Evolutionary conservation across 2,797 vertebrate genomes (phyloP).

Genomic region (Gambusia yucatana): DNA sequence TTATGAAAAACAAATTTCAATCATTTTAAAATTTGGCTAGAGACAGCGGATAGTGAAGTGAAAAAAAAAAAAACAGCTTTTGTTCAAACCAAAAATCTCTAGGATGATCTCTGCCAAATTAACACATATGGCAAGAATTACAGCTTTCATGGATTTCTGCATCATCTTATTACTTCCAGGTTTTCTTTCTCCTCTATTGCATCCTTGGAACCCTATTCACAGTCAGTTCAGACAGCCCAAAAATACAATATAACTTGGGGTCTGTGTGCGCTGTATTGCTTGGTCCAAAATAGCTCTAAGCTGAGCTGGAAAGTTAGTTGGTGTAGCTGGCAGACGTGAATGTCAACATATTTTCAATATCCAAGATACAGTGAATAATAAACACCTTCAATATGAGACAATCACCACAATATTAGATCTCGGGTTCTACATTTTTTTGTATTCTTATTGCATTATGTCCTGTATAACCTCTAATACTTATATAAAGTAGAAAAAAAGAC

Average conservation of each 20-base stretch:
- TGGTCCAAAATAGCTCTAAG: constrained; percentile 20
- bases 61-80: not conserved
- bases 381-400: constrained; percentile 15
- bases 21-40: not conserved
- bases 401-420: constrained; percentile 5
- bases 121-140: not conserved
- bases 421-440: not conserved
- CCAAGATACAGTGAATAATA: constrained; percentile 32
- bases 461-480: not conserved
- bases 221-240: constrained; percentile 13
- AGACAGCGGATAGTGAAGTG: not conserved
- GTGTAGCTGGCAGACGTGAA: constrained; percentile 12
- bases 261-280: constrained; percentile 6
- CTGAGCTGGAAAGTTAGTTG: constrained; percentile 18
- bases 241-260: constrained; percentile 10
- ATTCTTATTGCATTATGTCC: constrained; percentile 7
- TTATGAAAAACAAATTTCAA: constrained; percentile 6
- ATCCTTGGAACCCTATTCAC: not conserved
- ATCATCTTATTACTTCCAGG: not conserved
- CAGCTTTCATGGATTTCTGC: not conserved
- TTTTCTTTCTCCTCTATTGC: not conserved
- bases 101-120: not conserved
- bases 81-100: not conserved
- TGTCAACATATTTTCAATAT: constrained; percentile 30
- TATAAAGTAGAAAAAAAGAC: not conserved